Conservation (phyloP, 2,113 vertebrate genomes). For the Hemicordylus capensis region DNA sequence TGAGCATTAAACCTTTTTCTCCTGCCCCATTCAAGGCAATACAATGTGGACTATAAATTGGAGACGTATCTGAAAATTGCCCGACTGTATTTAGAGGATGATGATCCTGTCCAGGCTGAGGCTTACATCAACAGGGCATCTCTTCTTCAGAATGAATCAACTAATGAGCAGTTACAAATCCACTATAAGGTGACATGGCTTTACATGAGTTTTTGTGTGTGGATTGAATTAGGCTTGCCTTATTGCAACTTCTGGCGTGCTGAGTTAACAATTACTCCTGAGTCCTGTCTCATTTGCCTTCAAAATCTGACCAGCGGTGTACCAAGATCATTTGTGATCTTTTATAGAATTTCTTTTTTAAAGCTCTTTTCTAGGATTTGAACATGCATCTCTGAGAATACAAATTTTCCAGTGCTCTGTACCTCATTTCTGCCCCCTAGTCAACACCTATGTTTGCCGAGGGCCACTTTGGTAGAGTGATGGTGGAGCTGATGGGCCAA, state of each 20-base stretch:
- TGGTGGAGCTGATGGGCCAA: not conserved
- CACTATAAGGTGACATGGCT: constrained; percentile 90
- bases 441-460: not conserved
- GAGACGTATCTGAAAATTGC: constrained; percentile 99
- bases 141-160: constrained; percentile 97
- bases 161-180: constrained; percentile 97
- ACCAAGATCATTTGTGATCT: no score
- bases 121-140: constrained; percentile 98
- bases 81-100: constrained; percentile 94
- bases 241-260: no score
- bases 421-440: no score
- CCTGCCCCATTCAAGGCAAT: constrained; percentile 81
- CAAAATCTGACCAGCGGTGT: no score
- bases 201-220: constrained; percentile 35
- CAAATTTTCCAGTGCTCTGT: not conserved
- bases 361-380: not conserved
- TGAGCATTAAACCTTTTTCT: constrained; percentile 24
- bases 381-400: not conserved
- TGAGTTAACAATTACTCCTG: no score
- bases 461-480: not conserved
- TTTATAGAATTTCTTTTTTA: no score
- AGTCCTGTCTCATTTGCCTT: not conserved
- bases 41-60: constrained; percentile 97
- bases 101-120: constrained; percentile 97
- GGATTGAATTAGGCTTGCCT: not conserved